These are phyloP conservation scores for Atlantisia rogersi DNA, from an alignment of 2,113 vertebrate genomes.

Conservation along the genomic window DNA sequence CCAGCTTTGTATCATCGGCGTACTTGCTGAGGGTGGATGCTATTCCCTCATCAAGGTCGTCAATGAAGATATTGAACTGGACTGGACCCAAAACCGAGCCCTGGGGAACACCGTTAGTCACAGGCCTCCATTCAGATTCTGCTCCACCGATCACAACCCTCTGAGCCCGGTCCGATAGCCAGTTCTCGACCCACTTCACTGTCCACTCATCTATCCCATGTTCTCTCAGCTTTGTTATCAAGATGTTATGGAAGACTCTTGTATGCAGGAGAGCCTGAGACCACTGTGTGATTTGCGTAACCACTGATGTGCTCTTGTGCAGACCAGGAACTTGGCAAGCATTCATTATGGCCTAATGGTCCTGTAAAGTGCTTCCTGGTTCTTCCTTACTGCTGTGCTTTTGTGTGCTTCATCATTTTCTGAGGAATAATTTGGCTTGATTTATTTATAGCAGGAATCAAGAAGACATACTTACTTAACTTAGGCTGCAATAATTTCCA, in stretches of 20 bases:
- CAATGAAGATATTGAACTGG: no score
- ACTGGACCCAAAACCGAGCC: no score
- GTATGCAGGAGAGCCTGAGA: not conserved
- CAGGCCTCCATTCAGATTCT: no score
- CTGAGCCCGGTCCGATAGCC: no score
- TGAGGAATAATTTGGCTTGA: not conserved
- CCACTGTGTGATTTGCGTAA: not conserved
- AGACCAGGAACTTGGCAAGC: not conserved
- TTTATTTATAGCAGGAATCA: not conserved
- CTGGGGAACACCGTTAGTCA: no score
- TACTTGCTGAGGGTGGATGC: no score
- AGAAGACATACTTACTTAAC: not conserved
- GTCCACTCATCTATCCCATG: no score
- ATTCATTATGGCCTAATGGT: not conserved
- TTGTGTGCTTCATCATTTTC: not conserved
- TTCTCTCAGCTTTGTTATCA: no score
- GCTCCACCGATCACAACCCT: no score
- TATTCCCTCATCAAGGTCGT: no score
- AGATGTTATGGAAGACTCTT: not conserved
- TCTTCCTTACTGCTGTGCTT: not conserved
- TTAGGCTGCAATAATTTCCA: not conserved
- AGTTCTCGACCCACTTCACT: no score
- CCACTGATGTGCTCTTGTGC: fast-evolving
- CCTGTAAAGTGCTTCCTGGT: not conserved
- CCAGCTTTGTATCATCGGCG: no score